These are phyloP conservation scores for Lymantria monacha DNA, from an alignment of 2,888 invertebrate genomes.

Conservation along the genomic window DNA sequence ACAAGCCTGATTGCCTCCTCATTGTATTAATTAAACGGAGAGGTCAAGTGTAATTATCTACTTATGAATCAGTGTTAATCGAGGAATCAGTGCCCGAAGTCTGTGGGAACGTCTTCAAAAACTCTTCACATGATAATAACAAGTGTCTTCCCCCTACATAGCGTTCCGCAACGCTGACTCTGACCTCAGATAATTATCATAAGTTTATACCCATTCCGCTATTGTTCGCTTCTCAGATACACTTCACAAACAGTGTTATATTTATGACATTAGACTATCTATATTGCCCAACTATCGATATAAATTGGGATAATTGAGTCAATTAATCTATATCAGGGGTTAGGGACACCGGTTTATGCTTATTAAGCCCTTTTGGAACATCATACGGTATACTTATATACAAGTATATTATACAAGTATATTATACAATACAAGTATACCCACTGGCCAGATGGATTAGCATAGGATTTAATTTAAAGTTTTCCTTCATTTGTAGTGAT, in stretches of 20 bases:
- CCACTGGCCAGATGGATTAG: too few relatives aligned
- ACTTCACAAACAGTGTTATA: conserved; percentile 41
- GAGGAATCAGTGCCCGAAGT: conserved; percentile 67
- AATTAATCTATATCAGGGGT: conserved; percentile 27
- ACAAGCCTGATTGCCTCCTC: conserved; percentile 39
- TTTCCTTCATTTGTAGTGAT: too few relatives aligned
- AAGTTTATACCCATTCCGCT: conserved; percentile 68
- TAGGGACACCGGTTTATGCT: too few relatives aligned
- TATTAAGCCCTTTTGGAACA: too few relatives aligned
- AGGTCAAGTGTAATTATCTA: conserved; percentile 73
- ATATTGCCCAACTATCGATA: conserved; percentile 9
- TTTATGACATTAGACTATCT: conserved; percentile 47
- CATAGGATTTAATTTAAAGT: too few relatives aligned
- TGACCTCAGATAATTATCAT: conserved; percentile 78
- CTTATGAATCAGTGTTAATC: conserved; percentile 76
- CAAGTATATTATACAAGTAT: too few relatives aligned
- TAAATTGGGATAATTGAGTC: conserved; percentile 39
- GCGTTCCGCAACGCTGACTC: conserved; percentile 68
- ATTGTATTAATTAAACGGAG: conserved; percentile 62
- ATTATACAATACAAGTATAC: too few relatives aligned
- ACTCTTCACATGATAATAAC: conserved; percentile 79
- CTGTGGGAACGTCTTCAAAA: conserved; percentile 79
- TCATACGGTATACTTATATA: too few relatives aligned
- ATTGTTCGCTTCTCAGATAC: conserved; percentile 72
- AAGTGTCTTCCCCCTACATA: conserved; percentile 69